Base-by-base conservation (phyloP, 2,797 vertebrate genomes). In the Chelon labrosus region DNA sequence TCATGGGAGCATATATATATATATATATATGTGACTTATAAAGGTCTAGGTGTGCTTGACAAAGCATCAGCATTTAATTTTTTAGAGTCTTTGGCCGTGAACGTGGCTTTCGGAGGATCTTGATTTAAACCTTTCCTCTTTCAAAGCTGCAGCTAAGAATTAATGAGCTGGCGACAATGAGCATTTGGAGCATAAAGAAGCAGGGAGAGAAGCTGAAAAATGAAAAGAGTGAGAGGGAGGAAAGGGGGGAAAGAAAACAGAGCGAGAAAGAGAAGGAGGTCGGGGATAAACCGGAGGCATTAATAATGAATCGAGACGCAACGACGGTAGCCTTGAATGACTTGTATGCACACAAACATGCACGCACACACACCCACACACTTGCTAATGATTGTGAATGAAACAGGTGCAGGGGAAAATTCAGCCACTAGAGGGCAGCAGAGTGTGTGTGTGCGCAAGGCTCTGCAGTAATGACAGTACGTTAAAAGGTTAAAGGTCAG, bases 371-470 rank as follows among this genome's bases (percentile, higher is more conserved):
- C 44, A 37, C 65, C 59, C 57, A 25, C 31, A 56, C 22, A 49
- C 3, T 19, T 6, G 25, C 17, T 9, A 0, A 1, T 14, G 5
- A 76, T 77, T 79, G 35, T 71, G 61, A 82, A 77, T 79, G 75
- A 67, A 44, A 16, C 0, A 0, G 42, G 0, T 67, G 70, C 60
- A 82, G 38, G 20, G 53, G 0, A 44, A 1, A 53, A 8, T 16
- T 0, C 1, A 0, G 41, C 68, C 93, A 90, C 88, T 71, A 92
- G 93, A 85, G 92, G 88, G 88, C 74, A 86, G 83, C 73, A 92
- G 72, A 80, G 80, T 17, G 85, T 76, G 37, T 75, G 63, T 46
- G 63, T 55, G 5, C 17, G 49, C 37, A 46, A 11, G 10, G 10
- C 27, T 10, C 44, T 10, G 31, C 9, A 17, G 27, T 8, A 39